Evolutionary conservation across 2,797 vertebrate genomes (phyloP).

Genomic region (Atherinosoma microstoma): DNA sequence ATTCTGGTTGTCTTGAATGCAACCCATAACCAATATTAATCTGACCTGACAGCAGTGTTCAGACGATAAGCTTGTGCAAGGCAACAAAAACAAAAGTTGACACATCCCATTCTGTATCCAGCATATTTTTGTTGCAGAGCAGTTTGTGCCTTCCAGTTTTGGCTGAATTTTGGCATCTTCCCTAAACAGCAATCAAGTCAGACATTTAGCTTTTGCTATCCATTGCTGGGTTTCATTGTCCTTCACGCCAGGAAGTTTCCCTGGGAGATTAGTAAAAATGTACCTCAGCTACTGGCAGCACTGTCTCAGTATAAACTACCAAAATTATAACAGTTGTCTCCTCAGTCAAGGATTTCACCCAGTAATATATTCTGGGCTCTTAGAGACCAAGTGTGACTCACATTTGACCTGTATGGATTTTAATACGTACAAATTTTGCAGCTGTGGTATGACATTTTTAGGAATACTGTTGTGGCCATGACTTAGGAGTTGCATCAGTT

Average conservation of each 20-base stretch:
- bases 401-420: background rate
- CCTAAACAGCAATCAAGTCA: conserved; percentile 46
- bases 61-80: conserved; percentile 20
- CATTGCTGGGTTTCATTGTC: conserved; percentile 45
- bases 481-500: no score
- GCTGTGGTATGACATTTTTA: no score
- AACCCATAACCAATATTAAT: conserved; percentile 35
- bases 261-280: conserved; percentile 38
- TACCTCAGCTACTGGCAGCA: conserved; percentile 38
- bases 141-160: conserved; percentile 35
- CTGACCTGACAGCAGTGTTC: conserved; percentile 42
- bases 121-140: conserved; percentile 40
- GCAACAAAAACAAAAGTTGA: conserved; percentile 37
- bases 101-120: conserved; percentile 40
- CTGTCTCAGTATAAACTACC: conserved; percentile 17
- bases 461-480: no score
- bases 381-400: background rate
- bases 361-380: background rate
- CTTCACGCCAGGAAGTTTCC: conserved; percentile 48
- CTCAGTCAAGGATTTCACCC: conserved; percentile 19
- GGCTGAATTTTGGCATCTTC: conserved; percentile 38
- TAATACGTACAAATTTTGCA: no score
- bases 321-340: conserved; percentile 30
- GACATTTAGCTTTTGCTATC: conserved; percentile 36
- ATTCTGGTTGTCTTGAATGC: conserved; percentile 36